Evolutionary conservation across 2,797 vertebrate genomes (phyloP), one percentile per base, ranked within the genome.

Genomic region (Catharus ustulatus): DNA sequence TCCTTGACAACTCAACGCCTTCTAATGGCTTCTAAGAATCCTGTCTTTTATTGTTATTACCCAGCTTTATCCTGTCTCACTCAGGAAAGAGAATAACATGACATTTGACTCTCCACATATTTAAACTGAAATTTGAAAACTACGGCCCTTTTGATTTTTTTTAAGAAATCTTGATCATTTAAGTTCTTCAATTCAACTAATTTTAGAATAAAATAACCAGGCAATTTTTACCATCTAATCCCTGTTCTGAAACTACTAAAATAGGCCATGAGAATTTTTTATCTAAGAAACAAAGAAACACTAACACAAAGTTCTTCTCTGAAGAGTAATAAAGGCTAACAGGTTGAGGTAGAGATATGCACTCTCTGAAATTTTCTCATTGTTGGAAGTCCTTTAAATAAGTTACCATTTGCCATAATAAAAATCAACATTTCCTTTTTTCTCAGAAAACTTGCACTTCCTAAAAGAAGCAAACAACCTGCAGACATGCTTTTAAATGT

Each of bases 141-240:
- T 32, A 27, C 13, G 1, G 0, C 2, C 2, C 6, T 26, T 22
- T 63, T 26, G 0, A 55, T 38, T 42, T 15, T 27, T 63, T 87
- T 63, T 19, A 54, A 13, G 18, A 49, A 49, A 26, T 1, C 3
- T 46, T 49, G 30, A 26, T n/a, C 3, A 62, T 62, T 76, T 42
- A 29, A 77, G 4, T 5, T 51, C 22, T 74, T 66, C 5, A 80
- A 40, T 36, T 51, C 12, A n/a, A 58, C 4, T 34, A 0, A 55
- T 80, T 86, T 68, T 66, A 38, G n/a, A 73, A 68, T 45, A 67
- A 63, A 71, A 36, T 38, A 74, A 18, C 11, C 8, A 13, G 15
- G 6, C 4, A 16, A 52, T 42, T 85, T 72, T 73, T 34, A 22
- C 3, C 3, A 32, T 21, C 13, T 83, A 68, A 54, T 76, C 12